These are phyloP conservation scores for Patiria pectinifera DNA, from an alignment of 53 echinoderm and acorn worm genomes.

Conservation along the genomic window DNA sequence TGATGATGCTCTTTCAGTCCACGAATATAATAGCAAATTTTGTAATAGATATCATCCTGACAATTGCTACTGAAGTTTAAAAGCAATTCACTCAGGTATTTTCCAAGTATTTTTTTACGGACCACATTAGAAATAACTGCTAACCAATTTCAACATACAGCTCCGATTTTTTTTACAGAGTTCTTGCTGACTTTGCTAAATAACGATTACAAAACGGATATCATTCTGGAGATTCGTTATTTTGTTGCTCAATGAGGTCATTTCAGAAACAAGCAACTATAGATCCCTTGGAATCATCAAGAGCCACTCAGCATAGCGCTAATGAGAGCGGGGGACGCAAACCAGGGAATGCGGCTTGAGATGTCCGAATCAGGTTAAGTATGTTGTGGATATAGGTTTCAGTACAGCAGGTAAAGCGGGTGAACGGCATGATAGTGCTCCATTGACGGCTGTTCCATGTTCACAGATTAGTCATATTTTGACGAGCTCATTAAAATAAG, in stretches of 20 bases:
- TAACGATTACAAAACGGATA: background rate
- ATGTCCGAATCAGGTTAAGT: background rate
- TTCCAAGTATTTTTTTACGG: too few relatives aligned
- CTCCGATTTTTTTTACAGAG: background rate
- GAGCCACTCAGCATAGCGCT: background rate
- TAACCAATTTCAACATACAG: too few relatives aligned
- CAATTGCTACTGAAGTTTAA: too few relatives aligned
- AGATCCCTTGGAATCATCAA: background rate
- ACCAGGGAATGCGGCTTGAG: background rate
- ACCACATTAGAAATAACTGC: too few relatives aligned
- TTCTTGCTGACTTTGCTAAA: background rate
- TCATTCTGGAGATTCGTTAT: background rate
- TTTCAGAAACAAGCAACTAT: background rate
- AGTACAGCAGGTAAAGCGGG: background rate
- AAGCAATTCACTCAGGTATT: too few relatives aligned
- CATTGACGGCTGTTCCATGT: background rate
- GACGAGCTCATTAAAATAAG: background rate
- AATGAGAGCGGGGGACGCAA: background rate
- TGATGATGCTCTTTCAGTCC: too few relatives aligned
- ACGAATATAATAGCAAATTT: too few relatives aligned
- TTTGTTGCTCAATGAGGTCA: background rate
- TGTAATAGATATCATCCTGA: too few relatives aligned
- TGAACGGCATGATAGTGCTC: background rate
- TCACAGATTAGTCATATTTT: background rate
- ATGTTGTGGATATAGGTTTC: background rate